A percentile compares a stretch with the other conserved stretches of the same genome.
These are phyloP conservation scores for Phaonia tiefii DNA, from an alignment of 2,888 invertebrate genomes.

Conservation along the genomic window DNA sequence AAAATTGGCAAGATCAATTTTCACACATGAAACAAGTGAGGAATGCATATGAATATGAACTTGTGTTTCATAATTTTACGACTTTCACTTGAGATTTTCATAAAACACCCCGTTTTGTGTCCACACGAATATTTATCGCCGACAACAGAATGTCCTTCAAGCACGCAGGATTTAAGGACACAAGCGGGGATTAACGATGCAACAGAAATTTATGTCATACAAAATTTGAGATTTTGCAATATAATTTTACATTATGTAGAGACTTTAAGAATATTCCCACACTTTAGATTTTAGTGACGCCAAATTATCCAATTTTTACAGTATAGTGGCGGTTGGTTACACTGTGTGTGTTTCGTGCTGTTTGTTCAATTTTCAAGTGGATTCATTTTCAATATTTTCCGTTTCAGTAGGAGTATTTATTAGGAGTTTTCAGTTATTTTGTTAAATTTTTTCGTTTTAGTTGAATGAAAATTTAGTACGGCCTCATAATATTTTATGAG, in stretches of 20 bases:
- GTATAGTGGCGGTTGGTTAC: not conserved
- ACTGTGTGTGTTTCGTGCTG: slow-evolving; percentile 11
- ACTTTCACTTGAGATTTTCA: slow-evolving; percentile 50
- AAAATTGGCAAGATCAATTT: slow-evolving; percentile 69
- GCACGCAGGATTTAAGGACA: slow-evolving; percentile 3
- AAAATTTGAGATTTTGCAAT: slow-evolving; percentile 7
- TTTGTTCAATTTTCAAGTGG: slow-evolving; percentile 48
- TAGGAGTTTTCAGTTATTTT: not conserved
- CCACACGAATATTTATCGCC: slow-evolving; percentile 15
- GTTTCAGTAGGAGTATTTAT: not conserved
- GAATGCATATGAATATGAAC: slow-evolving; percentile 18
- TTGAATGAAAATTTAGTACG: slow-evolving; percentile 55
- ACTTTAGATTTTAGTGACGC: slow-evolving; percentile 44
- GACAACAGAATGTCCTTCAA: not conserved
- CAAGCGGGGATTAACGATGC: too few species aligned
- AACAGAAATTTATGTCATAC: slow-evolving; percentile 1
- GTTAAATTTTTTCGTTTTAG: slow-evolving; percentile 36
- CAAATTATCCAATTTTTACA: slow-evolving; percentile 38
- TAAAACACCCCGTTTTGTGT: slow-evolving; percentile 24
- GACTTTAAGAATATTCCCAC: slow-evolving; percentile 52
- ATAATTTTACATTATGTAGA: not conserved
- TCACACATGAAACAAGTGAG: slow-evolving; percentile 16
- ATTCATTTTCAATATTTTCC: not conserved
- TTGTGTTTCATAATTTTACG: slow-evolving; percentile 47
- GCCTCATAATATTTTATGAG: slow-evolving; percentile 69